phyloP scores from a whole-genome alignment of 2,888 invertebrate species.

The Lypha dubia region DNA sequence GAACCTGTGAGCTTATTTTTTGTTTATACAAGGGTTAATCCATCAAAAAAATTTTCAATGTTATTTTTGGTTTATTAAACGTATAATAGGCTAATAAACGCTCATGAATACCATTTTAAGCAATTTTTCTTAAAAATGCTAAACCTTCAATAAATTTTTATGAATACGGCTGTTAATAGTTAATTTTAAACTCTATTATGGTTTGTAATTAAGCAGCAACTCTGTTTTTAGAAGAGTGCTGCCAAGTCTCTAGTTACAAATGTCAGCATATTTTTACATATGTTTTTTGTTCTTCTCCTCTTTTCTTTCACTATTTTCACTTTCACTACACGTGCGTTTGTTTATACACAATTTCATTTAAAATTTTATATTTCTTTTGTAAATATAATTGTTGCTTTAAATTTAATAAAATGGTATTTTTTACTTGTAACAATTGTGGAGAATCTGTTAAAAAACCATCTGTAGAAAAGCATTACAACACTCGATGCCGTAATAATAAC shows the following conservation, averaged over 20 bases:
- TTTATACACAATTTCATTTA: constrained; percentile 45
- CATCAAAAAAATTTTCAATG: no score
- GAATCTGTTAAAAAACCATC: constrained; percentile 95
- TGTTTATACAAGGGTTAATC: no score
- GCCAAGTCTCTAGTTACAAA: neutral
- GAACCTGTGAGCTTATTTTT: no score
- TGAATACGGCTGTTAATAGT: no score
- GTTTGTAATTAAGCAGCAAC: neutral
- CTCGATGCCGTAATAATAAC: constrained; percentile 87
- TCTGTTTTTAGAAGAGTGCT: constrained; percentile 14
- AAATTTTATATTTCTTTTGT: no score
- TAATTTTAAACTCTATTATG: no score
- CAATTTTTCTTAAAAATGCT: no score
- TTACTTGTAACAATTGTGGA: constrained; percentile 96
- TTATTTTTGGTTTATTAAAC: no score
- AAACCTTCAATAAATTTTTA: no score
- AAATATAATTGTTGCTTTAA: neutral
- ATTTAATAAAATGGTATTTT: constrained; percentile 91
- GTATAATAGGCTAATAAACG: no score
- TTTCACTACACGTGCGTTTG: constrained; percentile 70
- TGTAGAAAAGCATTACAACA: constrained; percentile 93
- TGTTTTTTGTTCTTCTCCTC: neutral
- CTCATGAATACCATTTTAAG: no score
- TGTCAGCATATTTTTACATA: neutral
- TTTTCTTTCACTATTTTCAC: neutral